phyloP scores from a whole-genome alignment of 2,113 vertebrate species.

The Stigmatopora nigra region DNA sequence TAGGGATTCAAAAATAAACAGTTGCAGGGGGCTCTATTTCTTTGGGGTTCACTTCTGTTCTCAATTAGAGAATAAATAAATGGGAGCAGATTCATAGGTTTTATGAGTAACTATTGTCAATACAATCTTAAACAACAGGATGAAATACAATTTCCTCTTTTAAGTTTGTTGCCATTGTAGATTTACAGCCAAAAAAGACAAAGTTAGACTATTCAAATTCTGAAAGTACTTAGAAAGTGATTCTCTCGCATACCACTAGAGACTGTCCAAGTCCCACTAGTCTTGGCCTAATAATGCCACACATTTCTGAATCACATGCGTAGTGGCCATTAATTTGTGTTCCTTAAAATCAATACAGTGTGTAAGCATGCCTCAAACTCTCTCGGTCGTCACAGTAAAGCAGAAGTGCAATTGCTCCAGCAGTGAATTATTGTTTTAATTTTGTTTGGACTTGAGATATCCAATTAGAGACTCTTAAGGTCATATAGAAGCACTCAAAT shows the following conservation, averaged over 20 bases:
- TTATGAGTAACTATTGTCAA: neutral
- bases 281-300: neutral
- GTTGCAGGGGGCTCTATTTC: neutral
- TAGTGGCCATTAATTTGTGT: neutral
- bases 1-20: slow-evolving; percentile 1
- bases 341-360: neutral
- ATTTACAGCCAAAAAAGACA: neutral
- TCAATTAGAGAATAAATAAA: neutral
- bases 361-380: neutral
- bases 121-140: neutral
- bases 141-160: neutral
- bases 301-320: too few species aligned
- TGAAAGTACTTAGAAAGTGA: neutral
- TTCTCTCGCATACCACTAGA: neutral
- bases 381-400: neutral
- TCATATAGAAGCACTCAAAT: neutral
- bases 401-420: neutral
- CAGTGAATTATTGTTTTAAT: neutral
- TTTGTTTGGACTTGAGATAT: neutral
- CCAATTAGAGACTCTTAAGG: neutral
- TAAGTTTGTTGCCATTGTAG: neutral
- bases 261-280: neutral
- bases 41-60: neutral
- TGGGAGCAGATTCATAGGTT: neutral
- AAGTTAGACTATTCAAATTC: neutral